A percentile compares a stretch with the other conserved stretches of the same genome.
Conservation (phyloP, 2,113 vertebrate genomes). For the Holacanthus passer region DNA sequence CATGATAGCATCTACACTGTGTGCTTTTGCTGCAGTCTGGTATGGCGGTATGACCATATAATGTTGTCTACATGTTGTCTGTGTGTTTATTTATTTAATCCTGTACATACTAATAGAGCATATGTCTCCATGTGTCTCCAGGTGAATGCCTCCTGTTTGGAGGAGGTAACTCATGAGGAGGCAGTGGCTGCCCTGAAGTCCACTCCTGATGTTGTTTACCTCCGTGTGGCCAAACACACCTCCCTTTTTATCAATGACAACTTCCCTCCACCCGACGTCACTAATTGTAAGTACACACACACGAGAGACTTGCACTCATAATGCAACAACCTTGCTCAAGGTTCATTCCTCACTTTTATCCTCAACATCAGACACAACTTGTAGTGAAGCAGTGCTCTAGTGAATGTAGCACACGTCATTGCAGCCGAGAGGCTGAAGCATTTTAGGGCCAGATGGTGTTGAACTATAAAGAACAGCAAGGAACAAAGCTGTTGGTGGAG, state of each 20-base stretch:
- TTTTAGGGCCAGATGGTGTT: constrained; percentile 31
- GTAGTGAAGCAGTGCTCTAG: neutral
- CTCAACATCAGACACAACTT: neutral
- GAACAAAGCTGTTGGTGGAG: constrained; percentile 19
- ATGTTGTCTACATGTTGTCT: neutral
- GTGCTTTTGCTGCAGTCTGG: neutral
- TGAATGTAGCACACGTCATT: neutral
- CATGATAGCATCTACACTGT: neutral
- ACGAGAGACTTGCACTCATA: neutral
- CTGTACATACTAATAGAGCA: neutral
- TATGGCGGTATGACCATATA: too few species aligned
- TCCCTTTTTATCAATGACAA: constrained; percentile 95
- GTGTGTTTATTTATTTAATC: neutral
- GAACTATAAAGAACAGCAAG: constrained; percentile 25
- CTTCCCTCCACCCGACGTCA: constrained; percentile 94
- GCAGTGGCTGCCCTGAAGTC: constrained; percentile 98
- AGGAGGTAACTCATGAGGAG: constrained; percentile 98
- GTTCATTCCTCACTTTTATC: neutral
- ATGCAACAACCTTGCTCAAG: neutral
- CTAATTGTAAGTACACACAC: constrained; percentile 89
- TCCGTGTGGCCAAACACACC: constrained; percentile 96
- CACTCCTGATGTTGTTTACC: constrained; percentile 95
- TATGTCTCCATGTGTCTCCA: constrained; percentile 67
- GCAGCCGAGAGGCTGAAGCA: neutral
- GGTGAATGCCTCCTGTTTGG: constrained; percentile 94